A percentile compares a stretch with the other conserved stretches of the same genome.
phyloP scores from a whole-genome alignment of 2,113 vertebrate genomes.

The Notothenia coriiceps region DNA sequence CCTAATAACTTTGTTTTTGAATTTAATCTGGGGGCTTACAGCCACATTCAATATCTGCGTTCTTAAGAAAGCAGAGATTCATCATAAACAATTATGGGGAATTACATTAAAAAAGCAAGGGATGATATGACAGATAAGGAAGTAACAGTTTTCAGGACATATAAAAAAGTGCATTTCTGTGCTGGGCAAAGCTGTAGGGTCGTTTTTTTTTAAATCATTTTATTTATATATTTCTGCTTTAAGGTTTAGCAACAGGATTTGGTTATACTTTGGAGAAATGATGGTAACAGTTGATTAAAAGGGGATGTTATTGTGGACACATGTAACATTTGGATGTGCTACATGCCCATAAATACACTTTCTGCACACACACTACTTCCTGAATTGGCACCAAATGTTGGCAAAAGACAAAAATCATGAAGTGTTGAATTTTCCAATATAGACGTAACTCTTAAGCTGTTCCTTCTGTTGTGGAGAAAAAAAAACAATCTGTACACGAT shows the following conservation, averaged over 20 bases:
- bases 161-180: too few relatives aligned
- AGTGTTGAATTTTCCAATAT: not conserved
- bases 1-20: not conserved
- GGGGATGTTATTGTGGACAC: not conserved
- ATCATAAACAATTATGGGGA: not conserved
- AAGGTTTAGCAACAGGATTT: too few relatives aligned
- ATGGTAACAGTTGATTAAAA: not conserved
- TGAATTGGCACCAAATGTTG: constrained; percentile 1
- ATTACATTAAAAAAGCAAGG: not conserved
- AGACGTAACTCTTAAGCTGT: not conserved
- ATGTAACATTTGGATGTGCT: not conserved
- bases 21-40: not conserved
- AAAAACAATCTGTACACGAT: not conserved
- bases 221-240: not conserved
- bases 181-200: too few relatives aligned
- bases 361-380: not conserved
- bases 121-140: not conserved
- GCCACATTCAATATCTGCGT: not conserved
- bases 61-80: not conserved
- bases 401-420: not conserved
- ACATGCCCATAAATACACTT: not conserved
- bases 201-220: not conserved
- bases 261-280: not conserved
- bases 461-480: constrained; percentile 10
- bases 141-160: not conserved